Percentiles rank a stretch among this genome's conserved stretches.
phyloP scores from a whole-genome alignment of 2,113 vertebrate species.

The Bos javanicus region DNA sequence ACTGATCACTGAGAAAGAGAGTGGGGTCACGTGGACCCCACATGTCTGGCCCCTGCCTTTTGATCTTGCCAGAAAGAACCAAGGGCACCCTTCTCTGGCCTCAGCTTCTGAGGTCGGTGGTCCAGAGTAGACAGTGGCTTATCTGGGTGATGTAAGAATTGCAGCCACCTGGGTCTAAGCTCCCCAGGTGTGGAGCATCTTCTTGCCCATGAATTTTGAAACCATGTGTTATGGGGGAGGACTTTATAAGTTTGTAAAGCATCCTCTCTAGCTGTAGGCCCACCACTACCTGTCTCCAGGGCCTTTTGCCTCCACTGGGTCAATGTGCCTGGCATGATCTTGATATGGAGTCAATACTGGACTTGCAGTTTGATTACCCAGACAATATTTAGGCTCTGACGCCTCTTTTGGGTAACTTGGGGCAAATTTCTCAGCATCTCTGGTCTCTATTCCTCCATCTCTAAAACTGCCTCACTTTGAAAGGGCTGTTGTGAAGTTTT shows the following conservation, averaged over 20 bases:
- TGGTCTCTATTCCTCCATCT: not conserved
- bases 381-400: not conserved
- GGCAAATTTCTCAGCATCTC: not conserved
- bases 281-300: not conserved
- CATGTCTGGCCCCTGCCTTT: not conserved
- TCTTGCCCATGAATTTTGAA: not conserved
- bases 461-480: not conserved
- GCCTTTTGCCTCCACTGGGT: not conserved
- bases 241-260: not conserved
- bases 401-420: not conserved
- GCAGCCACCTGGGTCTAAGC: not conserved
- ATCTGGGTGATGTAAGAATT: not conserved
- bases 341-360: not conserved
- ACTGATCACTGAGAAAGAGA: not conserved
- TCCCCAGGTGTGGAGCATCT: not conserved
- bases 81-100: not conserved
- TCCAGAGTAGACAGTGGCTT: not conserved
- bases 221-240: not conserved
- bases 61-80: not conserved
- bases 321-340: not conserved
- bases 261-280: not conserved
- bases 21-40: not conserved
- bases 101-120: not conserved
- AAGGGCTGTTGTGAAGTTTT: not conserved
- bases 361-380: not conserved